Conservation (phyloP, 2,113 vertebrate genomes). For the zebrafish (Danio rerio) region DNA sequence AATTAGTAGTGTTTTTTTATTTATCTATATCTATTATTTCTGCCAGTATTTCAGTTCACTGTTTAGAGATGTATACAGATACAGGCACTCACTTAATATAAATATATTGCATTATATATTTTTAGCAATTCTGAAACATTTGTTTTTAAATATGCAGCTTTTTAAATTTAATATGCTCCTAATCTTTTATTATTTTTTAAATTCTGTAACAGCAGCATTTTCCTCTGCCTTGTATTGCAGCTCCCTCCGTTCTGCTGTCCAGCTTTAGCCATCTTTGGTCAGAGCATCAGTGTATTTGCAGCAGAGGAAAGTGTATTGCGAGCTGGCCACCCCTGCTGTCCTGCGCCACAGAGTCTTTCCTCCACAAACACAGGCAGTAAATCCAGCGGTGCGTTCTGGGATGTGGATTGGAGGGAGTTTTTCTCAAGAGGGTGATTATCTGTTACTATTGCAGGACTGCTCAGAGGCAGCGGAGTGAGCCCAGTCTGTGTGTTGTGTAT, state of each 20-base stretch:
- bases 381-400: constrained; percentile 61
- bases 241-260: not conserved
- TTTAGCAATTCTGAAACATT: too few species aligned
- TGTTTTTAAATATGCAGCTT: too few species aligned
- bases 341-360: constrained; percentile 67
- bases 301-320: constrained; percentile 31
- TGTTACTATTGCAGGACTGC: constrained; percentile 72
- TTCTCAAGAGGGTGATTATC: constrained; percentile 79
- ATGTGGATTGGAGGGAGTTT: constrained; percentile 78
- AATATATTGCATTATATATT: too few species aligned
- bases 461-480: constrained; percentile 54
- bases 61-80: too few species aligned
- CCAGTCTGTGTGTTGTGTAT: constrained; percentile 61
- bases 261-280: constrained; percentile 26
- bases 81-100: too few species aligned
- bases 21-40: not conserved
- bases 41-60: not conserved
- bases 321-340: constrained; percentile 34
- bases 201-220: too few species aligned
- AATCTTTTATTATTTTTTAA: too few species aligned
- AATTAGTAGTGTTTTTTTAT: not conserved
- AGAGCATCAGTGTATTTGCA: not conserved
- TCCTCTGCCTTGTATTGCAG: too few species aligned
- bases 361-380: constrained; percentile 66
- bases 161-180: too few species aligned